Base-by-base conservation (phyloP, 1,140 invertebrate genomes). In the Macrocentrus cingulum region DNA sequence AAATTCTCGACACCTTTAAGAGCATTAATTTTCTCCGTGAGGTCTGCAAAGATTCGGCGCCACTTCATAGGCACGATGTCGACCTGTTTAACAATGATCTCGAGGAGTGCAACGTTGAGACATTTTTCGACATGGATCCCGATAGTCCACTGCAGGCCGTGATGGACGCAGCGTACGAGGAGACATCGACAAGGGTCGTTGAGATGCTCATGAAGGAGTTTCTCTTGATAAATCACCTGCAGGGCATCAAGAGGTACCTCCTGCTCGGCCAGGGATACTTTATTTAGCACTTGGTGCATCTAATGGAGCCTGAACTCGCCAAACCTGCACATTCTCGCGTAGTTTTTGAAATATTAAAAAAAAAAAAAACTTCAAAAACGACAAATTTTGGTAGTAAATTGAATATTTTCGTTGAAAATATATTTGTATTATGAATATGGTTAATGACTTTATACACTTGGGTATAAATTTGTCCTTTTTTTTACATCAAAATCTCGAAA, bases 181-280 rank as follows among this genome's bases (percentile, higher is more conserved):
- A 39, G 15, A 39, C 36, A 1, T 95, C 94, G 6, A 83, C 86
- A 49, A 86, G 91, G 66, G 89, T 97, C 20, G 82, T 98, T 51
- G 88, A 93, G 66, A 88, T 95, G 56, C 83, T 98, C 54, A 88
- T 89, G 56, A 85, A 89, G 60, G 88, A 94, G 59, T 96, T 94
- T 80, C 90, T 94, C 65, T 84, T 98, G 39, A 83, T 95, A 67
- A 90, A 94, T 74, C 95, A 98, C 81, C 83, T 98, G 34, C 89
- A 92, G 63, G 95, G 92, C 4, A 87, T 97, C 74, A 85, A 94
- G 60, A 84, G 90, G 50, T 98, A 97, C 79, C 81, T 98, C 60
- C 81, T 98, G 22, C 83, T 98, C 2, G 94, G 94, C 11, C 95
- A 98, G 81, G 95, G 95, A 7, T 95, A 98, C 80, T 97, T 98